Base-by-base conservation (phyloP, 2,888 invertebrate genomes). In the Catocala sponsa region DNA sequence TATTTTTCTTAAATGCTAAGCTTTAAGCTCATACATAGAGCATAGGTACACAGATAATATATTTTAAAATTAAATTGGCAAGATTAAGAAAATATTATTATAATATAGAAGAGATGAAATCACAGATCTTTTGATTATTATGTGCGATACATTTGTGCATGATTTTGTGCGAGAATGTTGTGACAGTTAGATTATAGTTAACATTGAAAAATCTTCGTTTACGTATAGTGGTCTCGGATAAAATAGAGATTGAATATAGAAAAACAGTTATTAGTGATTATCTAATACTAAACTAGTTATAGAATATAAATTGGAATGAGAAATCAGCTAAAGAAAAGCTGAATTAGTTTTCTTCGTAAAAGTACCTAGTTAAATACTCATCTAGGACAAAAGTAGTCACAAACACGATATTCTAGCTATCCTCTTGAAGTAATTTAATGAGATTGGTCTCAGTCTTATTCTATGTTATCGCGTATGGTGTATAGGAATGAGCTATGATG, bases 391-490 rank as follows among this genome's bases (percentile, higher is more conserved):
- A 68, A 77, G 66, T 56, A 50, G 41, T 43, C 74, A 79, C 68
- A 77, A 74, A 76, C 63, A 73, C 55, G 67, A 69, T 63, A 63
- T 63, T 61, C 61, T 72, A 72, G 61, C 66, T 72, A 73, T 61
- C 55, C 58, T 69, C 56, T 50, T 58, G 54, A 59, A 68, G 53
- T 67, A 62, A 70, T 58, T 72, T 68, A 74, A 85, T 85, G 86
- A 87, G 86, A 86, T 90, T 90, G 90, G 87, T 89, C 87, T 90
- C 91, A 91, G 91, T 91, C 90, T 91, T 91, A 89, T 84, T 54
- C 87, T 90, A 88, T 84, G 65, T 63, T 59, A 66, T 63, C 61
- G 48, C 59, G 55, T 60, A 50, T 47, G 52, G 63, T 72, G 70
- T 69, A 64, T 54, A 76, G 68, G 68, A 76, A 79, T 78, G 69